These are phyloP conservation scores for Carettochelys insculpta DNA, from an alignment of 2,113 vertebrate species.

Conservation along the genomic window DNA sequence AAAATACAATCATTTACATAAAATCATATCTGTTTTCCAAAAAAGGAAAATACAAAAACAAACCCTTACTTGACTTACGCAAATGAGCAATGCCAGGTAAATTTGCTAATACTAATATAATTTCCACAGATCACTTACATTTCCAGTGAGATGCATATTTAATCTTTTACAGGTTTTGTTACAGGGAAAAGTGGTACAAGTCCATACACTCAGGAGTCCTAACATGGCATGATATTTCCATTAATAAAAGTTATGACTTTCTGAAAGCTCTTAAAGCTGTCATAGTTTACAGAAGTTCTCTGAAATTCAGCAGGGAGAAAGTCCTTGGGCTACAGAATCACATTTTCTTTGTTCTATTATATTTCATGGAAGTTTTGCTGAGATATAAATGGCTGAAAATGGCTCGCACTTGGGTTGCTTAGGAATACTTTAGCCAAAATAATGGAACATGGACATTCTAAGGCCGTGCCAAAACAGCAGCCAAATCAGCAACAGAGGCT, in stretches of 20 bases:
- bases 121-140: background rate
- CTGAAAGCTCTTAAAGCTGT: background rate
- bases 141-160: background rate
- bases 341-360: background rate
- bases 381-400: background rate
- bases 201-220: too few relatives aligned
- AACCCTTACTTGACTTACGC: too few relatives aligned
- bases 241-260: background rate
- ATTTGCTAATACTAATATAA: background rate
- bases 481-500: background rate
- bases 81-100: too few relatives aligned
- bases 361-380: background rate
- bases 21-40: too few relatives aligned
- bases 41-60: too few relatives aligned
- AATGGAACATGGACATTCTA: background rate
- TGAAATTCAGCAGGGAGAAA: background rate
- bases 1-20: too few relatives aligned
- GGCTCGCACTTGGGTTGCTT: background rate
- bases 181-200: fast-evolving
- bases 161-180: background rate
- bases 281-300: background rate
- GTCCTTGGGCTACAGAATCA: background rate
- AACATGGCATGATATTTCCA: background rate
- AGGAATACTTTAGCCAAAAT: background rate
- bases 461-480: background rate